Base-by-base conservation (phyloP, 2,797 vertebrate genomes). In the Ara ararauna region DNA sequence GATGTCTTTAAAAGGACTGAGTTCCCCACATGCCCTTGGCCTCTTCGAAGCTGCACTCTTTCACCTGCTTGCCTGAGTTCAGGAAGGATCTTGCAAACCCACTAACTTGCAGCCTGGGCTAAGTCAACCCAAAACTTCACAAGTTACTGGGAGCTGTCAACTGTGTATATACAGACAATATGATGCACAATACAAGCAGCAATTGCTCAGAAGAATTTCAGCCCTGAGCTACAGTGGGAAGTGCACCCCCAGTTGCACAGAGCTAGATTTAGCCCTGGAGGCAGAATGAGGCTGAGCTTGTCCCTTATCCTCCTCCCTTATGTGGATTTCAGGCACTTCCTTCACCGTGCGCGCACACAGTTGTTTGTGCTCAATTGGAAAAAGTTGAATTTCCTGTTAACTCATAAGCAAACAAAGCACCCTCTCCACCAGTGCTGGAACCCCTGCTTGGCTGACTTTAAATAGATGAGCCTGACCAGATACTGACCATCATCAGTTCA, bases 351-450 rank as follows among this genome's bases (percentile, higher is more conserved):
- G 81, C 78, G 96, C 92, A 93, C 79, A 76, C 26, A 91, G 94
- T 88, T 97, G 91, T 92, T 96, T 83, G 74, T 85, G 92, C 87
- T 96, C 95, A 93, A 96, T 89, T 94, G 65, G 89, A 92, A 97
- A 97, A 81, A 87, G 80, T 11, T 40, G 75, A 86, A 83, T 93
- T 94, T 93, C 82, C 87, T 96, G 84, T 94, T 96, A 93, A 95
- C 86, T 93, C 10, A 5, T 94, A 97, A 94, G 90, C 86, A 97
- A 97, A 97, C 70, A 96, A 97, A 97, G 93, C 95, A 68, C 65
- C 62, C 65, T 88, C 88, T 97, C 79, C 76, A 38, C 13, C 17
- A 90, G 83, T 75, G 26, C 56, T 51, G 40, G 45, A 38, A 73
- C 85, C 83, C 78, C 84, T 95, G 89, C 89, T 93, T 89, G 84